These are phyloP conservation scores for Apodemia mormo DNA, from an alignment of 2,888 invertebrate genomes.

Conservation along the genomic window DNA sequence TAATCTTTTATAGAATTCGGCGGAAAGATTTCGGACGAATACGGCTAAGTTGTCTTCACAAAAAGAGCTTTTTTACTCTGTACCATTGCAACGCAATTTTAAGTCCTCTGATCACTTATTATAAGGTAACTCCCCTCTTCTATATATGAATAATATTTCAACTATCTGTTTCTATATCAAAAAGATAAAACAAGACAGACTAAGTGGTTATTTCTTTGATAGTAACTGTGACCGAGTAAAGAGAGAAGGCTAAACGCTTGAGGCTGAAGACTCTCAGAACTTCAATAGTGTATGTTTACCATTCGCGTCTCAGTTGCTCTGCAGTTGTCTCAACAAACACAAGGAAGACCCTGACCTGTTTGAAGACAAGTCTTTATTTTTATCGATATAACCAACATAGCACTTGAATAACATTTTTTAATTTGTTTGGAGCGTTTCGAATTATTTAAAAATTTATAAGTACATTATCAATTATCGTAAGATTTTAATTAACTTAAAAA, in stretches of 20 bases:
- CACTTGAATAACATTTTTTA: background rate
- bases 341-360: slow-evolving; percentile 35
- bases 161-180: background rate
- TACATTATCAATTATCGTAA: no score
- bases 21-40: no score
- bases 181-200: background rate
- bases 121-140: no score
- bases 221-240: slow-evolving; percentile 1
- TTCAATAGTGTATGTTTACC: slow-evolving; percentile 35
- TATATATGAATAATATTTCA: background rate
- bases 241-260: slow-evolving; percentile 31
- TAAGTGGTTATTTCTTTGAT: slow-evolving; percentile 10
- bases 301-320: slow-evolving; percentile 34
- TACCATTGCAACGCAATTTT: no score
- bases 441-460: no score
- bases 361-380: slow-evolving; percentile 21
- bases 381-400: background rate
- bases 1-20: no score
- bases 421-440: background rate
- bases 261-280: slow-evolving; percentile 21
- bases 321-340: slow-evolving; percentile 25
- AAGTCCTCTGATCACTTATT: no score
- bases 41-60: no score
- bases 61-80: no score
- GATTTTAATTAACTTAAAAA: no score